Conservation (phyloP, 92 coral and sea anemone genomes). For the Parazoanthus swiftii region DNA sequence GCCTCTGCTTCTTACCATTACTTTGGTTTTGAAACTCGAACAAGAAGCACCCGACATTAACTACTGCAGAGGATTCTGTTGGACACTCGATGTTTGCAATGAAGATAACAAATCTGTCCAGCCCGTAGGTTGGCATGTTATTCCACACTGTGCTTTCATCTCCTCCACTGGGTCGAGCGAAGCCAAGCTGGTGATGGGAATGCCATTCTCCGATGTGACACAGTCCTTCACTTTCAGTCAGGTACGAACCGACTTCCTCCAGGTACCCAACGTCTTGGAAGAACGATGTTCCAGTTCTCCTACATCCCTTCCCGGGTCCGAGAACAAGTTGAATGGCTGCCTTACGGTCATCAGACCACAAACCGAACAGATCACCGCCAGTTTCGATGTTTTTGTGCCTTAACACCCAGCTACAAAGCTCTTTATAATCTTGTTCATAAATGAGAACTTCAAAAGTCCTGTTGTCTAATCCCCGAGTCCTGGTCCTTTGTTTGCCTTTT, state of each 20-base stretch:
- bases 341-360: constrained; percentile 76
- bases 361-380: constrained; percentile 91
- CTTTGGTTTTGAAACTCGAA: constrained; percentile 54
- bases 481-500: neutral
- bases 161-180: constrained; percentile 82
- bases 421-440: constrained; percentile 62
- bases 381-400: constrained; percentile 70
- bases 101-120: constrained; percentile 74
- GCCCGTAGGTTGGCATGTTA: constrained; percentile 73
- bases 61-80: neutral
- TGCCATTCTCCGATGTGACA: constrained; percentile 99
- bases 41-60: constrained; percentile 64
- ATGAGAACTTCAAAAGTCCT: constrained; percentile 55
- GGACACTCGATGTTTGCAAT: constrained; percentile 66
- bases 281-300: constrained; percentile 64
- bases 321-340: constrained; percentile 84
- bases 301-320: constrained; percentile 79
- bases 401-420: constrained; percentile 60
- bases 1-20: constrained; percentile 5
- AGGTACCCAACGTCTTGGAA: constrained; percentile 82
- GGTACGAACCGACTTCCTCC: constrained; percentile 54
- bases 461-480: neutral
- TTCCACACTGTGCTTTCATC: constrained; percentile 88
- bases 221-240: constrained; percentile 70
- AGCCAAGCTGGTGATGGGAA: constrained; percentile 78